Evolutionary conservation across 2,797 vertebrate species (phyloP), one percentile per base, ranked within the genome.

Genomic region (Gymnoscopelus microlampas): DNA sequence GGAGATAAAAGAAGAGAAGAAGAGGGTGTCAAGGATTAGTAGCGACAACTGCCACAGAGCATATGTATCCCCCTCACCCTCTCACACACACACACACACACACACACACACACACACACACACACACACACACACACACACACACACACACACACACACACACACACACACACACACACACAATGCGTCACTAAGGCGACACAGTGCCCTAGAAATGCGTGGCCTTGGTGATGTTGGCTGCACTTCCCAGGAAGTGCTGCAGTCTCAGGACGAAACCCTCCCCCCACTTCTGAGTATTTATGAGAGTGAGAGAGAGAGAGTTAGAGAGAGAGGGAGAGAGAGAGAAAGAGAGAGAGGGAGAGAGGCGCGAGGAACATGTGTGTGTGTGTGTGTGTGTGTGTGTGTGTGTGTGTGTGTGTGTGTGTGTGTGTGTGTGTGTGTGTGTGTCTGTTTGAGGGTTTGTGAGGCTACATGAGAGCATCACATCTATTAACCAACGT

Each of bases 41-140:
- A 13, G 39, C 51, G 63, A 76, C 59, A 70, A 70, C 57, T 14
- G 61, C 9, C 56, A 49, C 39, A 63, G 73, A 53, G 53, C 54
- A 73, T 73, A 55, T 55, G 63, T 35, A 54, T 14, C 32, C 32
- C 32, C 4, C 12, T 12, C 15, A 10, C 54, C 6, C 39, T 19
- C 13, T 1, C 32, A 4, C 32, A 6, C 1, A 29, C 26, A 29
- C 26, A 29, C 26, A 29, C 26, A 29, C 26, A 29, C 26, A 29
- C 26, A 29, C 26, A 29, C 26, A 29, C 26, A 29, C 26, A 29
- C 26, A 29, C 26, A 29, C 26, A 29, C 26, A 29, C 26, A 29
- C 26, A 29, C 26, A 29, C 26, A 29, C 26, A 29, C 26, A 29
- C 26, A 29, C 26, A 32, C 32, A 32, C 32, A 32, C 32, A 32